Evolutionary conservation across 2,113 vertebrate species (phyloP).

Genomic region (Atlantisia rogersi): DNA sequence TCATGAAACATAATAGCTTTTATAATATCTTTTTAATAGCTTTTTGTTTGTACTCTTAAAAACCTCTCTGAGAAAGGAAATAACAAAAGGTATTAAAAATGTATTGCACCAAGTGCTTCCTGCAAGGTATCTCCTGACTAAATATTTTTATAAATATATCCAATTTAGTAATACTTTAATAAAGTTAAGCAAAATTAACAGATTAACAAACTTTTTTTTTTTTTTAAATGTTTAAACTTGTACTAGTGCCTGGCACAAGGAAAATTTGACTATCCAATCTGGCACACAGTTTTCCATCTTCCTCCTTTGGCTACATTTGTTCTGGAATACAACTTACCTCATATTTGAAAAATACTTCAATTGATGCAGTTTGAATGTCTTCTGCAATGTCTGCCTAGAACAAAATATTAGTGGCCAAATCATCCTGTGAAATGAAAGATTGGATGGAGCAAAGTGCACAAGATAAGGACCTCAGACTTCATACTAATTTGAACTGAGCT

Average conservation of each 20-base stretch:
- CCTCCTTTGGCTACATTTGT: fast-evolving
- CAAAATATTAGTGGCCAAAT: neutral
- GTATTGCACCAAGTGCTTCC: neutral
- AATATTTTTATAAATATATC: neutral
- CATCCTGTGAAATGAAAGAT: neutral
- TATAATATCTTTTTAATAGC: neutral
- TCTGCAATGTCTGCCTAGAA: neutral
- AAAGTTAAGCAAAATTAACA: neutral
- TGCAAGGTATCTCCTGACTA: neutral
- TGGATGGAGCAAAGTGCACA: neutral
- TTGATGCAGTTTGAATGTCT: neutral
- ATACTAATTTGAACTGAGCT: neutral
- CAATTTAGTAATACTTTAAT: neutral
- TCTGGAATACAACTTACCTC: neutral
- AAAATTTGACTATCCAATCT: neutral
- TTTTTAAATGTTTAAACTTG: neutral
- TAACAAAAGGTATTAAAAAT: neutral
- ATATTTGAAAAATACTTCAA: neutral
- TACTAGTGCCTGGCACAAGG: neutral
- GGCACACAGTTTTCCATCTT: neutral
- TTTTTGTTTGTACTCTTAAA: constrained; percentile 1
- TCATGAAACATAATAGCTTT: neutral
- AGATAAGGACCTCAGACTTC: neutral
- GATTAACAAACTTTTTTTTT: neutral
- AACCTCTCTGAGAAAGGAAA: neutral